Percentiles rank a stretch among this genome's conserved stretches.
Evolutionary conservation across 2,888 invertebrate genomes (phyloP).

Genomic region (Drosophila quasianomalipes): DNA sequence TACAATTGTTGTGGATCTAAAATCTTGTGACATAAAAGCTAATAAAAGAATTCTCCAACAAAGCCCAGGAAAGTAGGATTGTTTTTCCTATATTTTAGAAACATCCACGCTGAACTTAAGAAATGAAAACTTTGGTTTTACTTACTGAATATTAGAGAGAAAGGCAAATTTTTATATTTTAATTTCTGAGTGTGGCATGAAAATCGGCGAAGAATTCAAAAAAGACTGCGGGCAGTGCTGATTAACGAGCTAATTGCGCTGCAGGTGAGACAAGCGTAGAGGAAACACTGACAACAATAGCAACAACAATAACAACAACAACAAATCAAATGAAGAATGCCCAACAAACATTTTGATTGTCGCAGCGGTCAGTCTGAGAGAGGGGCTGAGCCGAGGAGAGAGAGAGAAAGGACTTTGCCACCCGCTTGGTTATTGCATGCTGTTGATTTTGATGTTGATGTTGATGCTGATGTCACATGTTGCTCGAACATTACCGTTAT

Average conservation of each 20-base stretch:
- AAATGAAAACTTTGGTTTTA: not conserved
- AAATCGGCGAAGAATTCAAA: conserved; percentile 26
- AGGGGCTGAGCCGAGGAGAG: not conserved
- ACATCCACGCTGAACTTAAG: no score
- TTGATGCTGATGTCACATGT: conserved; percentile 67
- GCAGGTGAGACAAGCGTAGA: conserved; percentile 55
- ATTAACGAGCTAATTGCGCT: conserved; percentile 43
- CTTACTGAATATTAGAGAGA: not conserved
- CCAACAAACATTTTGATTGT: conserved; percentile 35
- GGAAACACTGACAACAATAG: conserved; percentile 6
- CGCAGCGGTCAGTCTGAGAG: conserved; percentile 30
- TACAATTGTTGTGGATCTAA: no score
- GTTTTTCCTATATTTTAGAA: no score
- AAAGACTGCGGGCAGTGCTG: conserved; percentile 45
- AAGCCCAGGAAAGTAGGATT: no score
- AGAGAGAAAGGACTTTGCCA: conserved; percentile 7
- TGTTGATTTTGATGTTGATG: not conserved
- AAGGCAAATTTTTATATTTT: not conserved
- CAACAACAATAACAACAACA: conserved; percentile 5
- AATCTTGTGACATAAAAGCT: no score
- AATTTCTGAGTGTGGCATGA: not conserved
- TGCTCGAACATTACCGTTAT: conserved; percentile 68
- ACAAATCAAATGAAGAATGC: conserved; percentile 30
- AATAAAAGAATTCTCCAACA: no score
- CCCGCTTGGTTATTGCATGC: conserved; percentile 38